Base-by-base conservation (phyloP, 1,140 invertebrate species). In the Reticulitermes speratus region DNA sequence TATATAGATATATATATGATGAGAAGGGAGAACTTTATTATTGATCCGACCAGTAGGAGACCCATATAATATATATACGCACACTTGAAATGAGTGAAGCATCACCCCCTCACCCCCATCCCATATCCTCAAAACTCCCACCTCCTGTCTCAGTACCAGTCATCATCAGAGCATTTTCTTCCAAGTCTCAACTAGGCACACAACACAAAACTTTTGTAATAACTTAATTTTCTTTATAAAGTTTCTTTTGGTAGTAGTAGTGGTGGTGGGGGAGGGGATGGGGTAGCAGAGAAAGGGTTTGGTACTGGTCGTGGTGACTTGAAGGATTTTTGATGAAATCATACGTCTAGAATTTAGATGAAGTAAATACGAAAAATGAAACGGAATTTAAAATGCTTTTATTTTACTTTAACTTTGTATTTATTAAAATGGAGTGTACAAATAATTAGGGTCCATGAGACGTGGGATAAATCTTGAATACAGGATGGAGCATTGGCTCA, bases 211-310 rank as follows among this genome's bases (percentile, higher is more conserved):
- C 65, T 75, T 75, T 75, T 75, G 30, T 75, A 75, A 75, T 75
- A 75, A 75, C 65, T 75, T 75, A 75, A 75, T 75, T 75, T 75
- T 75, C 65, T 75, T 75, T 75, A 75, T 75, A 75, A 75, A 75
- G 65, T 75, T 75, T 75, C 65, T 75, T 75, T 75, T 75, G 65
- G 25, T 75, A 25, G 65, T 30, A 30, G 25, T 23, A 23, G 55
- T 59, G 55, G 38, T 38, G 38, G 38, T 38, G 38, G 38, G 38
- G 38, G 38, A 38, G 38, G 14, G 52, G 65, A 6, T 9, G n/a
- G 65, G 7, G 65, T 75, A 30, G 65, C 65, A 75, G 3, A 75
- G 65, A 75, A 75, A 75, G 65, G 65, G 65, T 75, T 75, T 75
- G 65, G 65, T 75, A 75, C 25, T 75, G 25, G 3, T 75, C 25